Conservation (phyloP, 2,888 invertebrate species). For the Ennomos erosarius region DNA sequence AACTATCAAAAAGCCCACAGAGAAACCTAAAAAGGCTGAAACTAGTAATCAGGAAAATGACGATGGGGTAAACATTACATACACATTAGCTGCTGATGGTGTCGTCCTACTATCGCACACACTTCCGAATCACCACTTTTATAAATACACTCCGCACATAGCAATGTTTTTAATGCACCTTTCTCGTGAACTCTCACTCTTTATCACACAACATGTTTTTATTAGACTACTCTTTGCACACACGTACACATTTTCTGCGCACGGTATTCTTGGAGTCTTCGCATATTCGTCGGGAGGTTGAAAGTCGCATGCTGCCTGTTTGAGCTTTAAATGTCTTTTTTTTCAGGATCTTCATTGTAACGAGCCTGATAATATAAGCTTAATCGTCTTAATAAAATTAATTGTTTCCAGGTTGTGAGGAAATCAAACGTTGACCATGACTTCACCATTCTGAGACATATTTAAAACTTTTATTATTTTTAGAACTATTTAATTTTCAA, state of each 20-base stretch:
- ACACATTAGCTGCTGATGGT: slow-evolving; percentile 49
- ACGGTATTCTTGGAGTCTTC: slow-evolving; percentile 32
- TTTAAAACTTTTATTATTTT: too few relatives aligned
- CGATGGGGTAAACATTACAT: slow-evolving; percentile 68
- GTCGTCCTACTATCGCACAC: slow-evolving; percentile 45
- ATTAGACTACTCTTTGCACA: slow-evolving; percentile 16
- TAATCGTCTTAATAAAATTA: not conserved
- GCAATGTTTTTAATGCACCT: slow-evolving; percentile 8
- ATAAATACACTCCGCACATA: slow-evolving; percentile 19
- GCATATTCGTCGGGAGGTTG: slow-evolving; percentile 51
- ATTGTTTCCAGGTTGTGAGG: slow-evolving; percentile 1
- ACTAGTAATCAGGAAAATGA: slow-evolving; percentile 42
- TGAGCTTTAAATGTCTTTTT: slow-evolving; percentile 51
- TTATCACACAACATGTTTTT: slow-evolving; percentile 8
- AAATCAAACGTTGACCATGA: slow-evolving; percentile 2
- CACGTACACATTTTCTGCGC: slow-evolving; percentile 41
- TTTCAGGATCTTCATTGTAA: slow-evolving; percentile 24
- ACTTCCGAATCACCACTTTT: slow-evolving; percentile 39
- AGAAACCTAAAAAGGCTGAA: slow-evolving; percentile 69
- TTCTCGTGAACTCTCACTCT: slow-evolving; percentile 10
- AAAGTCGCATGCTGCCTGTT: slow-evolving; percentile 71
- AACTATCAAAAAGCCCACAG: slow-evolving; percentile 71
- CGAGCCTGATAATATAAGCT: slow-evolving; percentile 5
- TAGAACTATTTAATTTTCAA: too few relatives aligned
- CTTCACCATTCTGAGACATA: too few relatives aligned